A percentile compares a stretch with the other conserved stretches of the same genome.
Conservation (phyloP, 2,113 vertebrate species). For the Urocolius indicus region DNA sequence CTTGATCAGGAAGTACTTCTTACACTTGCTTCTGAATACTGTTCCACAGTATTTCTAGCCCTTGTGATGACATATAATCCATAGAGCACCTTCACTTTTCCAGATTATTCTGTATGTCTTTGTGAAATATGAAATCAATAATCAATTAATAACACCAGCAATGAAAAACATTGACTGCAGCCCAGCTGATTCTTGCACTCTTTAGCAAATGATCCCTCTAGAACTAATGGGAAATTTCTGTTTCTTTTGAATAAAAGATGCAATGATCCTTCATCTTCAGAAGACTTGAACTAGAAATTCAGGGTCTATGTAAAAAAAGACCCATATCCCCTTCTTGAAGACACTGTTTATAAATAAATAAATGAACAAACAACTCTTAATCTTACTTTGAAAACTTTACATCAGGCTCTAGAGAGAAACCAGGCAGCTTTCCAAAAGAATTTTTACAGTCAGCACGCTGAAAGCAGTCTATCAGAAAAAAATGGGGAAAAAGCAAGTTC, state of each 20-base stretch:
- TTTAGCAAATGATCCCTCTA: background rate
- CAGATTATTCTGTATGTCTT: background rate
- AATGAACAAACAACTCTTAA: slow-evolving; percentile 30
- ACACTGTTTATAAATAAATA: slow-evolving; percentile 65
- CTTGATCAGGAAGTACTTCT: background rate
- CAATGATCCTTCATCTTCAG: background rate
- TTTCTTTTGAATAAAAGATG: slow-evolving; percentile 3
- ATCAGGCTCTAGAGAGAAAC: slow-evolving; percentile 68
- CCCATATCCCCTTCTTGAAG: slow-evolving; percentile 33
- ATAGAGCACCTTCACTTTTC: background rate
- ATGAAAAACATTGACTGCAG: background rate
- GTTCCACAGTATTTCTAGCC: background rate
- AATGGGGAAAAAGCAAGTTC: slow-evolving; percentile 65
- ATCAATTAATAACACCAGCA: background rate
- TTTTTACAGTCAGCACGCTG: slow-evolving; percentile 72
- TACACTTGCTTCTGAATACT: background rate
- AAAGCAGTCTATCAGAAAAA: slow-evolving; percentile 68
- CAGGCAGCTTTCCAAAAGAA: slow-evolving; percentile 74
- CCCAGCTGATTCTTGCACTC: background rate
- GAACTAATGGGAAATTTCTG: background rate
- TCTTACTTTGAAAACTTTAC: slow-evolving; percentile 74
- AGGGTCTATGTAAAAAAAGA: slow-evolving; percentile 35
- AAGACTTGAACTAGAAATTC: slow-evolving; percentile 19
- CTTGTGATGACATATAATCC: background rate
- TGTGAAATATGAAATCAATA: background rate